A percentile compares a stretch with the other conserved stretches of the same genome.
Evolutionary conservation across 2,888 invertebrate species (phyloP).

Genomic region (Peribatodes rhomboidaria): DNA sequence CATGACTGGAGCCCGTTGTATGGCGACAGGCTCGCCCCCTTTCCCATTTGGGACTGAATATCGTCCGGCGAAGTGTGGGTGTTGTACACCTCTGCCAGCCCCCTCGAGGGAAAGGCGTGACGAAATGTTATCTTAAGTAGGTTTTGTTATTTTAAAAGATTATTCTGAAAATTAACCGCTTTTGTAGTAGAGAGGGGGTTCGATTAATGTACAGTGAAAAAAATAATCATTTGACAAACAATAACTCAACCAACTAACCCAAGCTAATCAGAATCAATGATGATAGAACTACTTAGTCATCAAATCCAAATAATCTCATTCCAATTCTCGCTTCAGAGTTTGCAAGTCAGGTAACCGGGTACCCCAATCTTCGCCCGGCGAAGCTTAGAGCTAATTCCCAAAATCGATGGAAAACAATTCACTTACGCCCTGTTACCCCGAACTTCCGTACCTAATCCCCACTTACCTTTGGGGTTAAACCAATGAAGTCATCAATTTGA

Average conservation of each 20-base stretch:
- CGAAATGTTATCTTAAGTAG: no score
- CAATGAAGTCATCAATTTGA: constrained; percentile 80
- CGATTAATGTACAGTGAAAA: no score
- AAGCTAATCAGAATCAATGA: neutral
- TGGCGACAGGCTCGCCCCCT: no score
- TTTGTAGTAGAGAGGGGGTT: no score
- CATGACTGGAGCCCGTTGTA: no score
- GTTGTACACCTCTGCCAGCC: no score
- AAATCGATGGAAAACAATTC: constrained; percentile 68
- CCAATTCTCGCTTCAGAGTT: constrained; percentile 35
- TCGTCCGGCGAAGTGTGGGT: no score
- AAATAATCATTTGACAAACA: no score
- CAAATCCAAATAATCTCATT: constrained; percentile 11
- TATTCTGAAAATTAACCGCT: no score
- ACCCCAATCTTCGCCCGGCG: constrained; percentile 24
- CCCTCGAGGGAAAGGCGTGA: no score
- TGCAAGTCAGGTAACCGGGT: constrained; percentile 29
- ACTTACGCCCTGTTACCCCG: constrained; percentile 66
- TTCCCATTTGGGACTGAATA: no score
- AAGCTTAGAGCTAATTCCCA: constrained; percentile 45
- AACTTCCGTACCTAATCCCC: constrained; percentile 72
- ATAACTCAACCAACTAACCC: neutral
- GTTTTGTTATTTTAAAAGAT: no score
- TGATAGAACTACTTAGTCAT: neutral
- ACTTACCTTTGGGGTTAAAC: constrained; percentile 74